phyloP scores from a whole-genome alignment of 2,888 invertebrate genomes.

The Omphaloscelis lunosa region DNA sequence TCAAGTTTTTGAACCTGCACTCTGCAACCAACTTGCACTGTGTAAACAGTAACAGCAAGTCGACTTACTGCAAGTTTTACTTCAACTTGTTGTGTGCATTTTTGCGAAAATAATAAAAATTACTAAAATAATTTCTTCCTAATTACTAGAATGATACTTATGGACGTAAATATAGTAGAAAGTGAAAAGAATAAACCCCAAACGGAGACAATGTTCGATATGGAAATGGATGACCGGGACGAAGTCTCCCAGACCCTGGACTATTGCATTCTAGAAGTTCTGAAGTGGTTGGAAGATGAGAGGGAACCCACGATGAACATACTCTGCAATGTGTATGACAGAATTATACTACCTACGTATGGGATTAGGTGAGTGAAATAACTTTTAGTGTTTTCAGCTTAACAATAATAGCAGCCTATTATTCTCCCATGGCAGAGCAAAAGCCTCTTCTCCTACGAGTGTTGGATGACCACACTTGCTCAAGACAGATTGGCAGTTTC shows the following conservation, averaged over 20 bases:
- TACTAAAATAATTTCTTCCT: not conserved
- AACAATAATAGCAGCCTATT: too few species aligned
- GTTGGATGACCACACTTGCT: too few species aligned
- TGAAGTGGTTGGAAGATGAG: slow-evolving; percentile 92
- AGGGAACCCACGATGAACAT: slow-evolving; percentile 91
- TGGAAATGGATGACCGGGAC: slow-evolving; percentile 89
- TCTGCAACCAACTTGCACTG: not conserved
- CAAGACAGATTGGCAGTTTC: too few species aligned
- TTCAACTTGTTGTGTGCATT: not conserved
- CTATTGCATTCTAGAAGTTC: slow-evolving; percentile 93
- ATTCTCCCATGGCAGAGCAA: too few species aligned
- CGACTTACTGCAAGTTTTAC: not conserved
- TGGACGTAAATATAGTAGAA: slow-evolving; percentile 93
- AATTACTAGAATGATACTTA: slow-evolving; percentile 92
- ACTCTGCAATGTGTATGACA: slow-evolving; percentile 94
- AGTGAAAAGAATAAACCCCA: slow-evolving; percentile 82
- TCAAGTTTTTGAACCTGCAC: not conserved
- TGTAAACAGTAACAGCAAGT: slow-evolving; percentile 1
- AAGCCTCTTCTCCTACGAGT: too few species aligned
- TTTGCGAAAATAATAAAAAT: not conserved
- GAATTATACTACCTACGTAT: slow-evolving; percentile 95
- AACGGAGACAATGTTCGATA: slow-evolving; percentile 88
- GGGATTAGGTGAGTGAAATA: slow-evolving; percentile 90
- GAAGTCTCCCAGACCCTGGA: slow-evolving; percentile 92
- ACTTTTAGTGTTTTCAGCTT: not conserved